These are phyloP conservation scores for human (Homo sapiens) DNA, from an alignment of 2,113 vertebrate species.

Conservation along the genomic window GRCh38 chr5:147081001-147081500, in stretches of 20 bases:
- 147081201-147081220: accelerated
- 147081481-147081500: conserved; percentile 76
- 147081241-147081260: conserved; percentile 77
- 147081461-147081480: conserved; percentile 82
- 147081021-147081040: background rate
- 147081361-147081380: conserved; percentile 63
- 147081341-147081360: conserved; percentile 64
- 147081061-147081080: conserved; percentile 80
- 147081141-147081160: conserved; percentile 53
- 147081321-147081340: conserved; percentile 54
- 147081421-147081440: conserved; percentile 71
- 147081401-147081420: conserved; percentile 73
- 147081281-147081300: background rate
- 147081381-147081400: conserved; percentile 74
- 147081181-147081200: background rate
- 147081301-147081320: background rate
- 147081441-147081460: conserved; percentile 70
- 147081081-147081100: conserved; percentile 85
- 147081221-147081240: background rate
- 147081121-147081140: conserved; percentile 82
- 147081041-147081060: conserved; percentile 75
- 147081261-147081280: conserved; percentile 72
- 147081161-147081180: background rate
- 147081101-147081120: conserved; percentile 86
- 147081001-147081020: background rate